Base-by-base conservation (phyloP, 1,140 invertebrate species). In the Sminthurinus signatus region DNA sequence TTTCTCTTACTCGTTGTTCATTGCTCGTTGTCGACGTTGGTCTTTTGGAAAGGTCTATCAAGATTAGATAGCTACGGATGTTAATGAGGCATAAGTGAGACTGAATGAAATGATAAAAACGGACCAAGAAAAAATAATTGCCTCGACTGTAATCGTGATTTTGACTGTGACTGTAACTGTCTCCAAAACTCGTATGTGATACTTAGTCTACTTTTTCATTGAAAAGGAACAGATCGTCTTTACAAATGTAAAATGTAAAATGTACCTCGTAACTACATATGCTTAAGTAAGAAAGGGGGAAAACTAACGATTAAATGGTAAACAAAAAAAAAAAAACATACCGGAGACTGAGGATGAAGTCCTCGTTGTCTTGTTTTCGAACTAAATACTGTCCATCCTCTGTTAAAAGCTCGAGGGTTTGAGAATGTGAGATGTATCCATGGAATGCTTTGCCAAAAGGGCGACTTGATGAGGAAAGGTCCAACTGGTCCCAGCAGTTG, bases 391-490 rank as follows among this genome's bases (percentile, higher is more conserved):
- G 43, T 59, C 70, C 70, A 62, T 72, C 70, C 43, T 65, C 59
- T 14, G 44, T 54, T 17, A 72, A 65, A 5, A 64, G 54, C 23
- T 66, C 43, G 23, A 29, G 43, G 2, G 70, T 67, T 56, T 65
- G 64, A 44, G 70, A 67, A 67, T 64, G 67, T 50, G 57, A 46
- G 2, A 72, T 56, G 65, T 69, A 67, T 17, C 70, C 70, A 62
- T 72, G 70, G 65, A 72, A 72, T 72, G 70, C 67, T 57, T 64
- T 72, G 39, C 70, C 70, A 57, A 69, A 72, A 29, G 67, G 65
- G 63, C 66, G 31, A 5, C 10, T 8, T 23, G 27, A 10, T 8
- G n/a, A n/a, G n/a, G n/a, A n/a, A n/a, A n/a, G n/a, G 23, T 56
- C 54, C 54, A 56, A 42, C 29, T 56, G 54, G 54, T 56, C 54